Base-by-base conservation (phyloP, 2,888 invertebrate species). In the Euplagia quadripunctaria region DNA sequence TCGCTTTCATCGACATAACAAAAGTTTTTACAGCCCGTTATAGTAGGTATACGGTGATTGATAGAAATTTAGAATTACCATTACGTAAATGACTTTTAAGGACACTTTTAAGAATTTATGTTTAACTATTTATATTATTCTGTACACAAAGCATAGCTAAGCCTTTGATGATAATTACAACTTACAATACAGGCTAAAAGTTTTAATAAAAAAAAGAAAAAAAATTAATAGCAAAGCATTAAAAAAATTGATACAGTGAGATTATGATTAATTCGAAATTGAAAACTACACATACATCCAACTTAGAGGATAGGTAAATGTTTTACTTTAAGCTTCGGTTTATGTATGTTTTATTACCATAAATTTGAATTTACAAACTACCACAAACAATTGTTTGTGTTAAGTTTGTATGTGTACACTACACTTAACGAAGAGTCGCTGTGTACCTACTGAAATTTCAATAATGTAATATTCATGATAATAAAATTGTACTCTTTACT, bases 1-100 rank as follows among this genome's bases (percentile, higher is more conserved):
- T 49, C 55, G 55, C 12, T 17, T 31, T 9, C n/a, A 55, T 52
- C 64, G 43, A 64, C 46, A 64, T 46, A 69, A 71, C 55, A 65
- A 65, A 71, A 52, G 17, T 43, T 42, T 42, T 14, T 42, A 42
- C 51, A 67, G 49, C 63, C 20, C 41, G n/a, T 41, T 64, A 41
- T 46, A 3, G 43, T 20, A 42, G 41, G 31, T 49, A 52, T 0
- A 67, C 41, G 9, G 16, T 31, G 16, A 12, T 65, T 9, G 16
- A 42, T 42, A 17, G 9, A 9, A 11, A 12, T 11, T n/a, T 64
- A 11, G n/a, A 65, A 65, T 31, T 16, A 16, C 20, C 6, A 63
- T 63, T 46, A 46, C 43, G 43, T 31, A 31, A 31, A 46, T 46
- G 1, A 4, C 43, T 46, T 46, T 0, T 46, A 46, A 46, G 9